Evolutionary conservation across 1,140 invertebrate genomes (phyloP), one percentile per base, ranked within the genome.

Genomic region (Drosophila orena): DNA sequence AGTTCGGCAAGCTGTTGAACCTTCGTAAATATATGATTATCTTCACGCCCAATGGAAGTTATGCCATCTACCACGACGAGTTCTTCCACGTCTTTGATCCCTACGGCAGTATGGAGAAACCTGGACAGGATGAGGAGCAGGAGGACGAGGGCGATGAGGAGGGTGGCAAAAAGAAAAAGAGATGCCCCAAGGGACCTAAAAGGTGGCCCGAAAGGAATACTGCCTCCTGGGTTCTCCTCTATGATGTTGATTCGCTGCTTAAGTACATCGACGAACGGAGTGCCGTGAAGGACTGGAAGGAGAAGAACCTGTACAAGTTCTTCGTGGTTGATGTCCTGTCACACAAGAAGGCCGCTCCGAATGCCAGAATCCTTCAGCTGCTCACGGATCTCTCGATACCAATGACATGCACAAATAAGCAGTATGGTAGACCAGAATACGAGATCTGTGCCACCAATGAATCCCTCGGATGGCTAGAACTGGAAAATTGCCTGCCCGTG

Each of bases 31-130:
- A 94, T 81, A 92, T 94, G 38, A 92, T 95, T 8, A 79, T 95
- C 14, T 93, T 94, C 53, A 94, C 93, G 55, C 90, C 93, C 0
- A 92, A 93, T 37, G 93, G 93, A 10, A 93, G 93, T 69, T 93
- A 93, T 70, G 94, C 94, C 0, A 78, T 95, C 14, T 94, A 93
- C 56, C 93, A 93, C 42, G 93, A 93, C 53, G 93, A 94, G 42
- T 93, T 92, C 55, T 94, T 92, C 71, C 94, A 95, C 66, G 70
- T 95, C 0, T 95, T 95, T 66, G 94, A 95, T 86, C 93, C 94
- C 0, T 94, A 94, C 70, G 73, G 89, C 5, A 91, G 92, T 15
- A 93, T 91, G 86, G 83, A 91, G 12, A 88, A 73, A 24, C 52
- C 69, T 0, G 69, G 64, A 2, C 62, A 57, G 0, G 69, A 49